Conservation (phyloP, 2,113 vertebrate genomes). For the Aegypius monachus region DNA sequence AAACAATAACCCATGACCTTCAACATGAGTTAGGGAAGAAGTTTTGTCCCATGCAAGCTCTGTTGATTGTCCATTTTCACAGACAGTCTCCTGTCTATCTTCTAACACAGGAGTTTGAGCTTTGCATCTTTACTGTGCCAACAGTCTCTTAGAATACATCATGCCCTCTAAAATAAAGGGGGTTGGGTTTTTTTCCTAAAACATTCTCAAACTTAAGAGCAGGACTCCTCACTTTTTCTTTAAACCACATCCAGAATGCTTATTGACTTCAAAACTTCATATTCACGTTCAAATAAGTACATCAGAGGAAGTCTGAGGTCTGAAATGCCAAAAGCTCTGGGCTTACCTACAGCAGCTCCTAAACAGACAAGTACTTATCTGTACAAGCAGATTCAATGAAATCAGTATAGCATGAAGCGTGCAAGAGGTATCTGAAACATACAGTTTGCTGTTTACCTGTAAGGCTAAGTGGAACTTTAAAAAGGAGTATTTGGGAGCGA, state of each 20-base stretch:
- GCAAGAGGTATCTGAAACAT: not conserved
- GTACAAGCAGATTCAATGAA: not conserved
- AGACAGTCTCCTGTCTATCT: not conserved
- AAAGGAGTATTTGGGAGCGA: not conserved
- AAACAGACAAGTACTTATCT: not conserved
- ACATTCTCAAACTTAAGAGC: not conserved
- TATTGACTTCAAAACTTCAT: not conserved
- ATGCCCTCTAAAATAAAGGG: not conserved
- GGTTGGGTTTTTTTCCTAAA: not conserved
- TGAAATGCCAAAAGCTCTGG: not conserved
- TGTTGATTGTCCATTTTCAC: not conserved
- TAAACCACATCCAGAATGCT: not conserved
- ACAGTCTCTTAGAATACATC: not conserved
- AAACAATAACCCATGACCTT: not conserved
- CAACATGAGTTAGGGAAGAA: not conserved
- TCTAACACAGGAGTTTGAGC: not conserved
- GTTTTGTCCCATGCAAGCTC: not conserved
- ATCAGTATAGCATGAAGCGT: not conserved
- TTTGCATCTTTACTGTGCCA: not conserved
- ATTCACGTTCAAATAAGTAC: not conserved
- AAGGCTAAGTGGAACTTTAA: not conserved
- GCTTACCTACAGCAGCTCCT: not conserved
- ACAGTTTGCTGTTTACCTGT: not conserved
- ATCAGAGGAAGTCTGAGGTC: not conserved
- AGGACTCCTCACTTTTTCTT: not conserved